Evolutionary conservation across 1,140 invertebrate genomes (phyloP), one percentile per base, ranked within the genome.

Genomic region (Bombus cullumanus): DNA sequence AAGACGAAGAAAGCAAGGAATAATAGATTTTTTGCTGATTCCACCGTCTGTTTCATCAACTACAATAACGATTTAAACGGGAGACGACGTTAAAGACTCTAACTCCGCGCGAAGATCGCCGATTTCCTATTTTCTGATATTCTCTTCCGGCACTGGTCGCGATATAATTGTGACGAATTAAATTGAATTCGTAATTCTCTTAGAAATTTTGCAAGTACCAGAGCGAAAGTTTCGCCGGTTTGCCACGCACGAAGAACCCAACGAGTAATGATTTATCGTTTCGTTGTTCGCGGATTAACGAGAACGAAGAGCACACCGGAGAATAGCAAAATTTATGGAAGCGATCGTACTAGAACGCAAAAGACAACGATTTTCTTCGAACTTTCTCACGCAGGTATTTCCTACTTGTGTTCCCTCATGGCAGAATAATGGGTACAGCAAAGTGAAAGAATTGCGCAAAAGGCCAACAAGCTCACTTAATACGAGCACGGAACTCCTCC

Each of bases 11-110:
- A 87, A 93, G 89, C 87, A 86, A 88, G 89, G 91, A 94, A 93
- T 93, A 93, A 93, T 94, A 93, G 92, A 93, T 93, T 94, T 89
- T 92, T 93, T 93, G 76, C 82, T 84, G 5, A 83, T 87, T 47
- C 31, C 68, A 4, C 28, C 75, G 79, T 47, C 43, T 39, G 41
- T 74, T 76, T 80, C 43, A 28, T 59, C 76, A 62, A 62, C 31
- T 62, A 22, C 62, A 71, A 83, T 89, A 92, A 92, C 82, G 88
- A 91, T 83, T 92, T 89, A 89, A 92, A 91, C 89, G 90, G 89
- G 88, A 86, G 88, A 89, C 73, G 82, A 82, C 87, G 87, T 91
- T 89, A 89, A 89, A n/a, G 47, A 71, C 8, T 68, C 68, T 9
- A 3, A 43, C 39, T 75, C 2, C 22, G n/a, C 47, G 0, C 18